Base-by-base conservation (phyloP, 2,797 vertebrate genomes). In the Artibeus lituratus region DNA sequence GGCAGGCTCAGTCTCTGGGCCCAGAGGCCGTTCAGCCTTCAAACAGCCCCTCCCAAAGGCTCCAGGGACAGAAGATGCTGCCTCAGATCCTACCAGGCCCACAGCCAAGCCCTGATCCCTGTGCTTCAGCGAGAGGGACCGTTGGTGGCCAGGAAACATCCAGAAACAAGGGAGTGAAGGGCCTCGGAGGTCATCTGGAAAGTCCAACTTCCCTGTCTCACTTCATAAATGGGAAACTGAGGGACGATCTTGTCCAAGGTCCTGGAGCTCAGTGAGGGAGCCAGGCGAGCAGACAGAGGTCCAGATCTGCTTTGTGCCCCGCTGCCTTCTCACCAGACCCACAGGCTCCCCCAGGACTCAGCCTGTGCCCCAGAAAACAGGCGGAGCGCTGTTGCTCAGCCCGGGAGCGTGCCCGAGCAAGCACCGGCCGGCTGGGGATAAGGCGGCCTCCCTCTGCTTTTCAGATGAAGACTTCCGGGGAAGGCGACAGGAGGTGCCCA, bases 381-480 rank as follows among this genome's bases (percentile, higher is more conserved):
- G 39, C 16, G 29, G 42, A 39, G 32, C 14, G 5, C 16, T 62
- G 29, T 77, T 51, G 32, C 24, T 32, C 35, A 22, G 24, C 22
- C 49, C n/a, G 24, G 67, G 44, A 80, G 70, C 18, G 3, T 5
- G 78, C 29, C 49, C 53, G 42, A 69, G 29, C 2, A 2, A 37
- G 35, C 44, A 21, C 42, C 29, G 65, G 10, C 49, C 7, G 37
- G 32, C 22, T 51, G n/a, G 65, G 42, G 59, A 3, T 95, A 87
- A 97, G 51, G 91, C 16, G 9, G 21, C 26, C 55, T 62, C 6
- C 95, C 42, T 93, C 67, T 98, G 53, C 97, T 26, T 98, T 95
- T 96, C 97, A 99, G 99, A 99, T 94, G 99, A 99, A 96, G 99
- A 99, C 73, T 98, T 98, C 97, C 99, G 98, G 88, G 98, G 98